phyloP scores from a whole-genome alignment of 1,140 invertebrate species.

The Drosophila biarmipes region DNA sequence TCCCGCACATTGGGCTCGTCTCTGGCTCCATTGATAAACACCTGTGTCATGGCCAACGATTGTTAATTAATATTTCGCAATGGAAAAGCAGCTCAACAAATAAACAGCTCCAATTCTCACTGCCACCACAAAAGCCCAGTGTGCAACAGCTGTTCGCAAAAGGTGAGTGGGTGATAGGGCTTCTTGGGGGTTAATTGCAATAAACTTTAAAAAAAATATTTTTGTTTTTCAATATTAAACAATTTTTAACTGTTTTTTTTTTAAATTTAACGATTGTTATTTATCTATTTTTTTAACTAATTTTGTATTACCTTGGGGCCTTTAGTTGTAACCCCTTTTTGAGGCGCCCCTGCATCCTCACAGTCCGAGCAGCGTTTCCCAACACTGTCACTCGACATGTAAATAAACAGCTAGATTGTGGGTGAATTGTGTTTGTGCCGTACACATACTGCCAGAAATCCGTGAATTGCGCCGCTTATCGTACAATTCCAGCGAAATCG shows the following conservation, averaged over 20 bases:
- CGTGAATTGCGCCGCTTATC: slow-evolving; percentile 30
- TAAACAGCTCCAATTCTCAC: slow-evolving; percentile 10
- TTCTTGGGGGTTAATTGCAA: not conserved
- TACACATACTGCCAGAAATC: slow-evolving; percentile 13
- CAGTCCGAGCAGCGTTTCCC: slow-evolving; percentile 6
- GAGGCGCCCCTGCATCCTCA: too few species aligned
- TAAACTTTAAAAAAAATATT: too few species aligned
- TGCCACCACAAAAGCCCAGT: not conserved
- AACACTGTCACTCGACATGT: slow-evolving; percentile 29
- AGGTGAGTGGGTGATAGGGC: not conserved
- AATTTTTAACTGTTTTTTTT: too few species aligned
- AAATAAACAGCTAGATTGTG: slow-evolving; percentile 19
- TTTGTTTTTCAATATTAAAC: too few species aligned
- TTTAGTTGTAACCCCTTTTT: not conserved
- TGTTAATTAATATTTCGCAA: slow-evolving; percentile 24
- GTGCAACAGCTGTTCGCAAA: slow-evolving; percentile 18
- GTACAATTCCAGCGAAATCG: slow-evolving; percentile 7
- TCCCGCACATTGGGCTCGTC: slow-evolving; percentile 62
- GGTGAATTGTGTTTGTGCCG: slow-evolving; percentile 23
- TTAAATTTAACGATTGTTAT: not conserved
- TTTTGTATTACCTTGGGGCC: not conserved
- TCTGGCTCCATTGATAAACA: slow-evolving; percentile 68
- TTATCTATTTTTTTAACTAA: not conserved
- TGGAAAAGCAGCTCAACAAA: slow-evolving; percentile 24
- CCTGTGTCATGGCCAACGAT: slow-evolving; percentile 55